Conservation (phyloP, 1,140 invertebrate species). For the Aphidius gifuensis region DNA sequence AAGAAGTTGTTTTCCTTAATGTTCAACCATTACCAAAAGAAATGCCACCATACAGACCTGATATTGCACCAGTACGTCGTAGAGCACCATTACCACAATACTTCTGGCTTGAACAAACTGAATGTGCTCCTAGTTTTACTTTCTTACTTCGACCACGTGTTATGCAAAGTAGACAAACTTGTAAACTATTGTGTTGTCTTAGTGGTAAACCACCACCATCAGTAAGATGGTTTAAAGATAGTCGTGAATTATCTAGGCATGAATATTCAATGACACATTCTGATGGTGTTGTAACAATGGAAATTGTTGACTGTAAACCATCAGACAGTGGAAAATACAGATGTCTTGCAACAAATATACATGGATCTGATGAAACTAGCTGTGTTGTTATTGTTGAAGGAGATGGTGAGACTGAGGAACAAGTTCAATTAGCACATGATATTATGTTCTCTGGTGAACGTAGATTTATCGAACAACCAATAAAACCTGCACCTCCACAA, state of each 20-base stretch:
- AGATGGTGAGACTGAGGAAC: conserved; percentile 72
- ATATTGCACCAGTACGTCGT: conserved; percentile 68
- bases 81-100: conserved; percentile 79
- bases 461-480: conserved; percentile 75
- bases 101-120: conserved; percentile 85
- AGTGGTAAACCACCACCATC: conserved; percentile 90
- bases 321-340: conserved; percentile 95
- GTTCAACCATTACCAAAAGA: conserved; percentile 89
- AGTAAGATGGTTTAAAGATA: conserved; percentile 91
- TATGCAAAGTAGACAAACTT: conserved; percentile 91
- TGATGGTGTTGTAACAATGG: conserved; percentile 93
- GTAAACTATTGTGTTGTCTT: conserved; percentile 96
- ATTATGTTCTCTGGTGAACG: conserved; percentile 84
- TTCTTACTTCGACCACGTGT: conserved; percentile 96
- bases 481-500: conserved; percentile 72
- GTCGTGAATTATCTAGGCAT: conserved; percentile 82
- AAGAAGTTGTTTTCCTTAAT: conserved; percentile 96
- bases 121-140: conserved; percentile 90
- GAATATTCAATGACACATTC: conserved; percentile 86
- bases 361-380: conserved; percentile 91
- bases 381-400: conserved; percentile 97
- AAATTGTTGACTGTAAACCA: conserved; percentile 91
- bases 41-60: conserved; percentile 73
- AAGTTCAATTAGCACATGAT: conserved; percentile 77
- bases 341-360: conserved; percentile 86